Percentiles rank a stretch among this genome's conserved stretches.
Evolutionary conservation across 1,140 invertebrate genomes (phyloP).

Genomic region (Plectrocnemia conspersa): DNA sequence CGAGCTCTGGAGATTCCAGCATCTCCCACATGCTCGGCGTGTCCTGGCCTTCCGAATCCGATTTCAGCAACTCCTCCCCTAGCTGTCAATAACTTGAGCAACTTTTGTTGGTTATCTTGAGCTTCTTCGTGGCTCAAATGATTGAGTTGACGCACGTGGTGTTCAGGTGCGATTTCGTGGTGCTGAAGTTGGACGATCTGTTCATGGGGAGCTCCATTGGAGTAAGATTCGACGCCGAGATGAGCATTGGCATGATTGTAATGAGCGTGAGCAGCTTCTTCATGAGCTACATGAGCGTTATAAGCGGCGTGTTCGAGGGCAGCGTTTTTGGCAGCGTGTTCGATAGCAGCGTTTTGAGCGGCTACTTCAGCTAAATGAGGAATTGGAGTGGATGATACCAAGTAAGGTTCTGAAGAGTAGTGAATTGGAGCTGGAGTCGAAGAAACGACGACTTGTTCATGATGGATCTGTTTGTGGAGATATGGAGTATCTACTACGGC

Average conservation of each 20-base stretch:
- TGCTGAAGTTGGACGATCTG: too few relatives aligned
- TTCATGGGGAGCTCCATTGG: conserved; percentile 39
- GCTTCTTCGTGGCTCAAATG: conserved; percentile 39
- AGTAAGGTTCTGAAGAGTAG: conserved; percentile 32
- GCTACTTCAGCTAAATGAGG: conserved; percentile 39
- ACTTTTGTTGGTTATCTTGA: conserved; percentile 48
- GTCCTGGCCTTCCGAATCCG: conserved; percentile 41
- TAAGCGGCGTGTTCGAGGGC: conserved; percentile 30
- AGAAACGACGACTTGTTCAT: conserved; percentile 25
- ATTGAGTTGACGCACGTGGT: conserved; percentile 36
- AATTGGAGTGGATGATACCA: conserved; percentile 32
- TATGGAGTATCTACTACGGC: neutral
- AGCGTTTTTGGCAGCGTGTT: conserved; percentile 39
- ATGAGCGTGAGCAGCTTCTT: conserved; percentile 26
- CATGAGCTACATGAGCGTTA: conserved; percentile 28
- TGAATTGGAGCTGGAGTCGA: conserved; percentile 34
- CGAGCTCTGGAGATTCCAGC: conserved; percentile 45
- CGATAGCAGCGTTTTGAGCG: conserved; percentile 42
- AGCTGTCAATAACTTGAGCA: conserved; percentile 51
- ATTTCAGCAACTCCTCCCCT: conserved; percentile 49
- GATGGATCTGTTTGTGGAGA: conserved; percentile 14
- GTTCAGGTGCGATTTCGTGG: conserved; percentile 33
- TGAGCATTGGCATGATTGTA: conserved; percentile 23
- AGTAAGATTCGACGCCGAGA: conserved; percentile 35
- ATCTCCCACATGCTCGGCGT: conserved; percentile 38